Base-by-base conservation (phyloP, 2,113 vertebrate genomes). In the Rhizomys pruinosus region DNA sequence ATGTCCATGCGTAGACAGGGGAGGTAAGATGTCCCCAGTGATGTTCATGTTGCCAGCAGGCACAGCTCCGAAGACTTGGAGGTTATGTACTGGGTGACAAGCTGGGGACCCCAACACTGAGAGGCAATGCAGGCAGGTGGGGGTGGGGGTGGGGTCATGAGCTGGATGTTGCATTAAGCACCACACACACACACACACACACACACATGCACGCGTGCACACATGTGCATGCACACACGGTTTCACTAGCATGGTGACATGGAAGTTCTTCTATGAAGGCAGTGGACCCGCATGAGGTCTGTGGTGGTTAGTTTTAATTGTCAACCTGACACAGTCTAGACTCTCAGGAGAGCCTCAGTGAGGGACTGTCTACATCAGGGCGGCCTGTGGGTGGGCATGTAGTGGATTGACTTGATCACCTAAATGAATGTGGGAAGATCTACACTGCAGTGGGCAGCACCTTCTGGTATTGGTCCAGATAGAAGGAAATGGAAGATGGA, bases 1-100 rank as follows among this genome's bases (percentile, higher is more conserved):
- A 20, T 42, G 32, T 37, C 13, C 34, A n/a, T n/a, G n/a, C 25
- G n/a, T n/a, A n/a, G n/a, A n/a, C n/a, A n/a, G n/a, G n/a, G n/a
- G n/a, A n/a, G n/a, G n/a, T n/a, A n/a, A n/a, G 17, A 19, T 39
- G 29, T 37, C 19, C 32, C 25, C 5, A 2, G 3, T 0, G 1
- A 37, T 7, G 32, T 4, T 23, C 22, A 20, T 12, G 59, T 72
- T 22, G 13, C 19, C 55, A 52, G 87, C 87, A 64, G 57, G 16
- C 34, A 22, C 12, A 7, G 39, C 85, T 39, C 66, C 3, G 7
- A 34, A 71, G 90, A n/a, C 47, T 71, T 22, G 66, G 27, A 25
- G 74, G 68, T 32, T 12, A 22, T 42, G 13, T 10, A 32, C 25
- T 27, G 25, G 22, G 42, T 13, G 42, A 4, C 15, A 22, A 11